Conservation (phyloP, 2,113 vertebrate genomes). For the Larimichthys polyactis region DNA sequence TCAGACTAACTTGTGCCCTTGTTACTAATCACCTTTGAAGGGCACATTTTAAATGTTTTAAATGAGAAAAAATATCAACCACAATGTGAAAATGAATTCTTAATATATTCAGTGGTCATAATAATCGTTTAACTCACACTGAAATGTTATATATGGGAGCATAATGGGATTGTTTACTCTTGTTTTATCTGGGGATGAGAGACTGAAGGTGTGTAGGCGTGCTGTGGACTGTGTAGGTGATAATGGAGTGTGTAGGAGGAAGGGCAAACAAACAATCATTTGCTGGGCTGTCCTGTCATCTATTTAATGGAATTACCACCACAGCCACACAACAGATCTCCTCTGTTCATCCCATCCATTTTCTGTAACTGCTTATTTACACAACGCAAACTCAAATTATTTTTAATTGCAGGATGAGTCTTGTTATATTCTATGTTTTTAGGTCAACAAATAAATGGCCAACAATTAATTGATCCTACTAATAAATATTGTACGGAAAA, state of each 20-base stretch:
- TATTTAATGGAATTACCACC: neutral
- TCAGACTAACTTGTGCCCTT: neutral
- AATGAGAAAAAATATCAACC: constrained; percentile 3
- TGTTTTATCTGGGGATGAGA: constrained; percentile 52
- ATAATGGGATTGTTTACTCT: constrained; percentile 60
- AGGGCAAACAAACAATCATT: constrained; percentile 40
- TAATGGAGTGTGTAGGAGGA: constrained; percentile 63
- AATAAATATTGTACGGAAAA: neutral
- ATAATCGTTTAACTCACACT: constrained; percentile 43
- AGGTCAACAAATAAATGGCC: too few species aligned
- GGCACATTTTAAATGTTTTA: neutral
- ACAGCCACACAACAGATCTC: neutral
- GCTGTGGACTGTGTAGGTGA: constrained; percentile 38
- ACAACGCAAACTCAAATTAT: neutral
- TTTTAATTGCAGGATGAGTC: neutral
- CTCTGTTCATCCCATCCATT: neutral
- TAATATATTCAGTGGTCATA: neutral
- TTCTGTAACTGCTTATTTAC: neutral
- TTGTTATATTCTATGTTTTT: neutral
- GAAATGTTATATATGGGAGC: constrained; percentile 31
- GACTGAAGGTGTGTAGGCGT: constrained; percentile 53
- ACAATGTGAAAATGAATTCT: neutral
- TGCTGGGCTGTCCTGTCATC: constrained; percentile 12
- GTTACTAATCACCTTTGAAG: neutral
- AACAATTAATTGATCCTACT: neutral